These are phyloP conservation scores for Luperina nickerlii DNA, from an alignment of 2,888 invertebrate species.

Conservation along the genomic window DNA sequence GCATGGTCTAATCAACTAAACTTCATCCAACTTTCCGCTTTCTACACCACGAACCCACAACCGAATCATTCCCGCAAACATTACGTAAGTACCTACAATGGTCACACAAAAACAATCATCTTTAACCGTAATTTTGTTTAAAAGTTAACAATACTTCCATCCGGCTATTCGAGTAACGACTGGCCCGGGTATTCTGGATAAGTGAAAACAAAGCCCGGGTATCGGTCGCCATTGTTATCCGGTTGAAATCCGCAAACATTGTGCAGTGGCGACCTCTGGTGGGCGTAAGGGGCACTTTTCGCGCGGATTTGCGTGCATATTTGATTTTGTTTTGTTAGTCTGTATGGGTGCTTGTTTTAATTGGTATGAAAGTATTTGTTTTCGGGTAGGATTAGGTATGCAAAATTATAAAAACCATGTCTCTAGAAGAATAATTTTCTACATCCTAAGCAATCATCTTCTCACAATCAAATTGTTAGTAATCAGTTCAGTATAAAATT, in stretches of 20 bases:
- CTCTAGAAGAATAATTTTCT: neutral
- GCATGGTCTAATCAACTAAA: neutral
- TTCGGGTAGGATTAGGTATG: neutral
- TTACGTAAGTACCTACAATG: conserved; percentile 4
- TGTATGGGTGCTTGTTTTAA: conserved; percentile 44
- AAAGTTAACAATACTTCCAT: conserved; percentile 57
- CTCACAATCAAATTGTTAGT: neutral
- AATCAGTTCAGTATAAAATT: neutral
- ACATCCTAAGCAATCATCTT: neutral
- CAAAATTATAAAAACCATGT: neutral
- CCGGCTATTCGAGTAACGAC: conserved; percentile 79
- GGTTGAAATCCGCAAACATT: conserved; percentile 78
- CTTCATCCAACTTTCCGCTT: neutral
- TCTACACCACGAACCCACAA: neutral
- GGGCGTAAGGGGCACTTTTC: conserved; percentile 48
- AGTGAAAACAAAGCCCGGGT: conserved; percentile 80
- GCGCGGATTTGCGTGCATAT: conserved; percentile 65
- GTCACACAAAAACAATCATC: conserved; percentile 46
- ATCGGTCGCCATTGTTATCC: conserved; percentile 80
- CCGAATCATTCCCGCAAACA: neutral
- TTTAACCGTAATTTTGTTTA: conserved; percentile 41
- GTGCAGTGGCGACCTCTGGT: conserved; percentile 58
- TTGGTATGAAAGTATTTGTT: conserved; percentile 36
- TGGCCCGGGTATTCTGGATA: conserved; percentile 73
- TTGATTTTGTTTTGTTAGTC: conserved; percentile 61